Conservation (phyloP, 2,113 vertebrate species). For the Cheilinus undulatus region DNA sequence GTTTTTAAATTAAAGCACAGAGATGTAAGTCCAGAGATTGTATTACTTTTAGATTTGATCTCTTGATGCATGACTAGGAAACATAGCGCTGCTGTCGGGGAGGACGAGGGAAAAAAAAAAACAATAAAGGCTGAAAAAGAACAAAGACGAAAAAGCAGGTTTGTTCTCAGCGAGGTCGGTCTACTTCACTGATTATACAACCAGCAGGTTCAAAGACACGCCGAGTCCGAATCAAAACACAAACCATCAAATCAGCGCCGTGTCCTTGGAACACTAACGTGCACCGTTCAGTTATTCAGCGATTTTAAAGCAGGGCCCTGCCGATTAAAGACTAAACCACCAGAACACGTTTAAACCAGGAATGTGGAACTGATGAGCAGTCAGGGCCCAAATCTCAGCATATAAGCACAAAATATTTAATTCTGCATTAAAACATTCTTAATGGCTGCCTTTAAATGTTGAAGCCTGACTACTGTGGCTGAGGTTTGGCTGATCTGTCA, state of each 20-base stretch:
- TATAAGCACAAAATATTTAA: too few species aligned
- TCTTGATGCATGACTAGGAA: constrained; percentile 61
- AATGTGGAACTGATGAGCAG: too few species aligned
- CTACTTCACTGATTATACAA: constrained; percentile 44
- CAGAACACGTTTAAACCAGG: too few species aligned
- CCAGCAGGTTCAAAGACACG: not conserved
- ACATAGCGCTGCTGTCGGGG: constrained; percentile 19
- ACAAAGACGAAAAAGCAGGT: not conserved
- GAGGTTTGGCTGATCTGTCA: too few species aligned
- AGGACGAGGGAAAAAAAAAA: not conserved
- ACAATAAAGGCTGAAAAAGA: constrained; percentile 11
- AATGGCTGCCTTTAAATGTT: too few species aligned
- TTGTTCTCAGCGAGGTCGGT: not conserved
- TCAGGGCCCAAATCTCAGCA: too few species aligned
- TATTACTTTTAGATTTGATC: constrained; percentile 72
- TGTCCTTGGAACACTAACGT: too few species aligned
- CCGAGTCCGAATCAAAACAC: not conserved
- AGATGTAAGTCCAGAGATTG: constrained; percentile 57
- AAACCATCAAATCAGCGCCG: not conserved
- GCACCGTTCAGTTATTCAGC: too few species aligned
- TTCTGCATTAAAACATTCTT: too few species aligned
- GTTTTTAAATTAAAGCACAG: constrained; percentile 60
- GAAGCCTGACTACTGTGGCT: too few species aligned
- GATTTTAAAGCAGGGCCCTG: too few species aligned
- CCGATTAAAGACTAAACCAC: too few species aligned